Evolutionary conservation across 35 echinoderm and acorn worm species (phyloP).

Genomic region (Anneissia japonica): DNA sequence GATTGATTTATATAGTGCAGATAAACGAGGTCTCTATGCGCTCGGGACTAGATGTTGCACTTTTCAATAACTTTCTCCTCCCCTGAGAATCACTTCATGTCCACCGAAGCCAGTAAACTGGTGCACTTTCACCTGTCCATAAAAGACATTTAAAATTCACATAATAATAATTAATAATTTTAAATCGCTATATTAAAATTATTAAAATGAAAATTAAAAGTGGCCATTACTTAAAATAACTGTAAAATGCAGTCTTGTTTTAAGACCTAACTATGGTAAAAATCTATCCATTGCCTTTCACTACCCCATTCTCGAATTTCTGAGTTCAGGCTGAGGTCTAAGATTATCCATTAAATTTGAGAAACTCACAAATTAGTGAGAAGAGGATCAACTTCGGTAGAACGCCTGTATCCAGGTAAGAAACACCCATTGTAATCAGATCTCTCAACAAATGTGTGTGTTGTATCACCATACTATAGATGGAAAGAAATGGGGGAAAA

Average conservation of each 20-base stretch:
- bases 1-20: too few relatives aligned
- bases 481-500: slow-evolving; percentile 9
- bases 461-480: slow-evolving; percentile 95
- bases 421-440: slow-evolving; percentile 58
- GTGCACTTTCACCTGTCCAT: too few relatives aligned
- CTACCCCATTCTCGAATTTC: neutral
- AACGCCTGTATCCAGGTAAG: slow-evolving; percentile 62
- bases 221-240: neutral
- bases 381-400: slow-evolving; percentile 48
- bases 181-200: too few relatives aligned
- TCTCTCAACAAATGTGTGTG: slow-evolving; percentile 85
- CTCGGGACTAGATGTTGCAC: too few relatives aligned
- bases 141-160: too few relatives aligned
- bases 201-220: neutral
- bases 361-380: slow-evolving; percentile 59
- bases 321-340: neutral
- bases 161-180: too few relatives aligned
- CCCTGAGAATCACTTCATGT: too few relatives aligned
- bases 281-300: neutral
- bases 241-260: neutral
- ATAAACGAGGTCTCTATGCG: too few relatives aligned
- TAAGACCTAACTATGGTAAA: neutral
- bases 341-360: neutral
- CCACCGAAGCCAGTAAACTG: too few relatives aligned
- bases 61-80: too few relatives aligned